Evolutionary conservation across 2,888 invertebrate genomes (phyloP), one percentile per base, ranked within the genome.

Genomic region (Eupelmus urozonus): DNA sequence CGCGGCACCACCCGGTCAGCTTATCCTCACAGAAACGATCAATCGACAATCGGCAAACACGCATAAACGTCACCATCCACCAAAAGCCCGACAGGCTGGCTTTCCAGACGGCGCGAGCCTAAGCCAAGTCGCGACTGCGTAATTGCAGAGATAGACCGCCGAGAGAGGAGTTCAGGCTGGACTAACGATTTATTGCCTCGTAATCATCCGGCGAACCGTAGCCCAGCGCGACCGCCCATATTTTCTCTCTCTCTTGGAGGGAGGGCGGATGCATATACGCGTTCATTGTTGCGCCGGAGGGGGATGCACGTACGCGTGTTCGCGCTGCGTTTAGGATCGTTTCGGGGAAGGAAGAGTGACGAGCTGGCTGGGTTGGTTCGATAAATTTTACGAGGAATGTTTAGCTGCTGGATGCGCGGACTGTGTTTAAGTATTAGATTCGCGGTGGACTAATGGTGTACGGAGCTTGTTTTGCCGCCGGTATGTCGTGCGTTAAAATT

Each of bases 151-250:
- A n/a, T 73, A 45, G 57, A 34, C 3, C 9, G 9, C 3, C 9
- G 45, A 45, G 45, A 45, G 45, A 45, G 45, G 74, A 62, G 63
- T 62, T 66, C 65, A 13, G 40, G 72, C 73, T 7, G 9, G 9
- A 20, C n/a, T n/a, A n/a, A 81, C 84, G 84, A 85, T 85, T 86
- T 84, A 85, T 82, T 83, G 83, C 82, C 85, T 84, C 83, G 85
- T 86, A 86, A 86, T 87, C 86, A 84, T 86, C 84, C 53, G 42
- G 42, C 53, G 65, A 65, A 40, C 53, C 62, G 40, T 4, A 23
- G 53, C 40, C 9, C 18, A 25, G 7, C 72, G 27, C 80, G 67
- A 79, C 81, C 82, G 80, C 82, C 80, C 82, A 83, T 83, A 83
- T 83, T 83, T 83, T 82, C 82, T 72, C 55, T 20, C 13, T 49